Evolutionary conservation across 2,113 vertebrate genomes (phyloP), one percentile per base, ranked within the genome.

Genomic region (Ophiodon elongatus): DNA sequence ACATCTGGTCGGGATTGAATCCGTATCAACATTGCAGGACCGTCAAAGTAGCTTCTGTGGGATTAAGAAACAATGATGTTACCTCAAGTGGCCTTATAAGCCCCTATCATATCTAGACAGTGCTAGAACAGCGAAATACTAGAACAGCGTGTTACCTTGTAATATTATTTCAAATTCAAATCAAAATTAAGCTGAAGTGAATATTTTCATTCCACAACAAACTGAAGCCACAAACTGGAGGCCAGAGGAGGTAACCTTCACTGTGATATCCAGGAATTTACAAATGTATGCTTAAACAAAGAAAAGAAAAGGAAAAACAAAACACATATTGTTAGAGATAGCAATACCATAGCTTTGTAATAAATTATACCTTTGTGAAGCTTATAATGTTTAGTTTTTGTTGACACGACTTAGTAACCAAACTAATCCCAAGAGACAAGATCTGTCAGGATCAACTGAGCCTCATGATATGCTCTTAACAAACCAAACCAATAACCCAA

Each of bases 1-100:
- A 45, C 62, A 59, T 76, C n/a, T 69, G 63, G 5, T 10, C 43
- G 9, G 0, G 50, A 89, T 79, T 76, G 17, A 19, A 47, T 41
- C 10, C 45, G 17, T 43, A 68, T 74, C 59, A 76, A 73, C 62
- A 45, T 6, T 14, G 1, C 21, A 19, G 7, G 3, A 21, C 9
- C 1, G 6, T 37, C 19, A 77, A 54, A 62, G 39, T 3, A 47
- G 27, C 33, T 60, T 71, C 14, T 62, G 37, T 19, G 9, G 63
- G 25, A 43, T 77, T 72, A 3, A 62, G 47, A 74, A 41, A 70
- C 21, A 60, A 47, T 2, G 27, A n/a, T 15, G 19, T 62, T 33
- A 43, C 41, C 33, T 62, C 25, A 52, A 8, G 6, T 62, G 41
- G 33, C 39, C 27, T 47, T 14, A 31, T 0, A 3, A 57, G n/a